Evolutionary conservation across 2,888 invertebrate genomes (phyloP), one percentile per base, ranked within the genome.

Genomic region (Choristoneura rosaceana): DNA sequence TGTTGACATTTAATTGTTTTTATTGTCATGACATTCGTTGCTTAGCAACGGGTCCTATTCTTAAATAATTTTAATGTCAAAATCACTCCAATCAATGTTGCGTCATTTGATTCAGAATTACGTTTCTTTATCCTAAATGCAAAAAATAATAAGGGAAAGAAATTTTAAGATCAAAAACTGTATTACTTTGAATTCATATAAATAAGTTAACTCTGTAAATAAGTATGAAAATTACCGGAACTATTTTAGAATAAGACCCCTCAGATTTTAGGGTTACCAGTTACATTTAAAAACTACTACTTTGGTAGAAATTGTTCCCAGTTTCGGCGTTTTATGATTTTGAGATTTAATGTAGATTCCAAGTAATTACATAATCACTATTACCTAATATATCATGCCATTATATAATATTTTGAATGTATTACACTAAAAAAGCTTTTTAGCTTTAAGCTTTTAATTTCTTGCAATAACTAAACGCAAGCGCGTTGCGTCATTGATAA

Each of bases 401-500:
- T 43, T 43, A 43, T 2, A 43, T 47, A n/a, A 47, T 14, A n/a
- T n/a, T 47, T 43, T 4, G n/a, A 47, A n/a, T 47, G n/a, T 47
- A n/a, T 47, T 12, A 43, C 43, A 43, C 12, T 43, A 3, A 43
- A 10, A 43, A 12, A 43, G 12, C 2, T 12, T 43, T 10, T 14
- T 4, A 43, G 12, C 12, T 4, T 43, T 43, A 43, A 43, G 12
- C 3, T 10, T 43, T 10, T 0, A 2, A 38, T 17, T 4, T 15
- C 47, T 34, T 74, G 82, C 74, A 84, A 70, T 74, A 90, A 85
- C 87, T 70, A 89, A 90, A 91, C 92, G 90, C 82, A 66, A 70
- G 66, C 47, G 64, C 75, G 83, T 90, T 87, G 90, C 90, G 91
- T 91, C 90, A 91, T 82, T 80, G 86, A 83, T 87, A 90, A 90